Evolutionary conservation across 2,888 invertebrate genomes (phyloP).

Genomic region (Cryptophagus acutangulus): DNA sequence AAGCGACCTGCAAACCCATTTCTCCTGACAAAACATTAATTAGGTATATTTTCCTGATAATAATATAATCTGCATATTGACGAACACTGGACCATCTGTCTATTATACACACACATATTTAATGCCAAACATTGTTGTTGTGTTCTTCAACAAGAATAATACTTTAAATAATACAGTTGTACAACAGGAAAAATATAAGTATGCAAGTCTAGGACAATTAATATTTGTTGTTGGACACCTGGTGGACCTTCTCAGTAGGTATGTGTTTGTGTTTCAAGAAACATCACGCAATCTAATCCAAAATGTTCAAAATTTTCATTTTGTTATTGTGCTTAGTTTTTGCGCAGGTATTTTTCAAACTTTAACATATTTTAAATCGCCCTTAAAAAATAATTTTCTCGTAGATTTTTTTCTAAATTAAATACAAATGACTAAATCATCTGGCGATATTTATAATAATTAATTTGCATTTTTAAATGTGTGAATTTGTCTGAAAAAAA

Average conservation of each 20-base stretch:
- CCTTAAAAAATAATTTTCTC: background rate
- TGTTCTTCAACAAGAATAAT: too few species aligned
- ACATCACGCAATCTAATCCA: background rate
- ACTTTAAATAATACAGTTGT: too few species aligned
- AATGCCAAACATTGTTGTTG: too few species aligned
- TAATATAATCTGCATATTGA: too few species aligned
- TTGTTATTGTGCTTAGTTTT: background rate
- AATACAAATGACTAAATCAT: background rate
- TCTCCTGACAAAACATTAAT: too few species aligned
- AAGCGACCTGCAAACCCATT: too few species aligned
- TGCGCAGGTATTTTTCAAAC: slow-evolving; percentile 5
- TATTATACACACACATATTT: too few species aligned
- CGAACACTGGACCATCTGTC: too few species aligned
- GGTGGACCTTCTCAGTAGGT: slow-evolving; percentile 1
- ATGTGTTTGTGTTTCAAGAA: slow-evolving; percentile 2
- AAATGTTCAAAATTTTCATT: slow-evolving; percentile 2
- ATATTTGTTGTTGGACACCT: slow-evolving; percentile 2
- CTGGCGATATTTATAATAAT: background rate
- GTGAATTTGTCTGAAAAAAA: too few species aligned
- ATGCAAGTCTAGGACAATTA: slow-evolving; percentile 3
- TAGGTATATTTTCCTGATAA: too few species aligned
- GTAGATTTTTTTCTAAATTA: background rate
- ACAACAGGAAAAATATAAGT: slow-evolving; percentile 3
- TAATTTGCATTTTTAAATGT: background rate
- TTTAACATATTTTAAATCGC: background rate